A percentile compares a stretch with the other conserved stretches of the same genome.
These are phyloP conservation scores for Phaonia tiefii DNA, from an alignment of 2,888 invertebrate species.

Conservation along the genomic window DNA sequence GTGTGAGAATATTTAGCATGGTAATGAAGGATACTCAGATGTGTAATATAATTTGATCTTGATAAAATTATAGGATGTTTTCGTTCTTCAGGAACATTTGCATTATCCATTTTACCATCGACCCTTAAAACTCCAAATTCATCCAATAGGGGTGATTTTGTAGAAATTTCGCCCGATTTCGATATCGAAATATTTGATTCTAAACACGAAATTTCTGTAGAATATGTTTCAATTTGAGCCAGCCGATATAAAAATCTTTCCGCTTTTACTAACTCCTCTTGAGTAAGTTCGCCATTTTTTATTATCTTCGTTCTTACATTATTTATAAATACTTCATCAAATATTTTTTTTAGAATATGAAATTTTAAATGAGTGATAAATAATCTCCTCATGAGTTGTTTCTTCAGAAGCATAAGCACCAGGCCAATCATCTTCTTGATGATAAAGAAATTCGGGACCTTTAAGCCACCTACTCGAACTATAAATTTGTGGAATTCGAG, in stretches of 20 bases:
- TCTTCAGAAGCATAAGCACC: constrained; percentile 1
- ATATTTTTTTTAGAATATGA: not conserved
- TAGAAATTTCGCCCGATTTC: constrained; percentile 32
- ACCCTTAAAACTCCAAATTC: constrained; percentile 28
- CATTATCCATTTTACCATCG: constrained; percentile 50
- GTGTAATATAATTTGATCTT: constrained; percentile 32
- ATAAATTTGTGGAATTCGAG: not conserved
- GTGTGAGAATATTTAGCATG: constrained; percentile 28
- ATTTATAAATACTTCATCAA: constrained; percentile 13
- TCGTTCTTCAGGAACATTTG: too few species aligned
- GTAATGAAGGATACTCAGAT: constrained; percentile 26
- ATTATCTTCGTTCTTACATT: constrained; percentile 23
- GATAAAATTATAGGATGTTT: constrained; percentile 61
- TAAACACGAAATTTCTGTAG: constrained; percentile 36
- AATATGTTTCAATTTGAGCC: constrained; percentile 43
- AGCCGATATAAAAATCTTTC: constrained; percentile 45
- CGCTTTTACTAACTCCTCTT: constrained; percentile 41
- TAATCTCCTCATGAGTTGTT: constrained; percentile 14
- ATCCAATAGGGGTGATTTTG: constrained; percentile 5
- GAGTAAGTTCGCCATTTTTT: constrained; percentile 19
- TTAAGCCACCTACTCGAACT: constrained; percentile 34
- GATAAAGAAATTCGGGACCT: constrained; percentile 31
- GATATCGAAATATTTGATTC: not conserved
- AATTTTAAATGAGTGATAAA: constrained; percentile 11
- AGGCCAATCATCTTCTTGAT: too few species aligned